phyloP scores from a whole-genome alignment of 2,797 vertebrate species.

The Characodon lateralis region DNA sequence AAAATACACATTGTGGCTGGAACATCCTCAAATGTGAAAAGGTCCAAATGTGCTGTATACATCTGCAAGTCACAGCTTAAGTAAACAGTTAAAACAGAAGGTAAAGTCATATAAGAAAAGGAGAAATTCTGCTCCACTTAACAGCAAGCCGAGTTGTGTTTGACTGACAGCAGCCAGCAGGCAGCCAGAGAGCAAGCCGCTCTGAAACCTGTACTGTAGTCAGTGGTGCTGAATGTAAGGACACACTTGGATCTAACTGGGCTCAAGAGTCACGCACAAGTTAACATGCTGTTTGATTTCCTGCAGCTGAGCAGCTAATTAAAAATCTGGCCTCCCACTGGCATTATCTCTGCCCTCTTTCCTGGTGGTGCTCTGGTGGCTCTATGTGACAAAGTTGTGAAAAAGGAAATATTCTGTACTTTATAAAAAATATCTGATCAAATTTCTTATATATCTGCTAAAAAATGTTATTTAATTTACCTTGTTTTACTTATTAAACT shows the following conservation, averaged over 20 bases:
- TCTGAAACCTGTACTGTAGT: not conserved
- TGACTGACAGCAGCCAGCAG: constrained; percentile 2
- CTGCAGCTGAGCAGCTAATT: constrained; percentile 6
- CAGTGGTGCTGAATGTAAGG: not conserved
- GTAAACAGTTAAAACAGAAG: not conserved
- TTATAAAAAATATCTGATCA: no score
- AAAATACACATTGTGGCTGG: not conserved
- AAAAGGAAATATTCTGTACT: no score
- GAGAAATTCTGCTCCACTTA: not conserved
- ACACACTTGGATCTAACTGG: not conserved
- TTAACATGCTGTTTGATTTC: constrained; percentile 12
- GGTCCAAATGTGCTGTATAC: not conserved
- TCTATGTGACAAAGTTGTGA: not conserved
- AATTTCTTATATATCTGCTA: no score
- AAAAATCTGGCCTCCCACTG: not conserved
- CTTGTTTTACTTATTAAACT: no score
- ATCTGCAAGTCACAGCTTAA: not conserved
- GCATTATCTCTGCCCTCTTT: not conserved
- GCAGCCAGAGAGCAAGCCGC: not conserved
- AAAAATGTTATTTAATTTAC: no score
- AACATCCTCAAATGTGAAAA: not conserved
- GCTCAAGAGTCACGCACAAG: not conserved
- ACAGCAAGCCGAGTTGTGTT: not conserved
- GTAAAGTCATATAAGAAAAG: not conserved
- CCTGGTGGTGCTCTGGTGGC: not conserved